Base-by-base conservation (phyloP, 2,113 vertebrate genomes). In the Trinectes maculatus region DNA sequence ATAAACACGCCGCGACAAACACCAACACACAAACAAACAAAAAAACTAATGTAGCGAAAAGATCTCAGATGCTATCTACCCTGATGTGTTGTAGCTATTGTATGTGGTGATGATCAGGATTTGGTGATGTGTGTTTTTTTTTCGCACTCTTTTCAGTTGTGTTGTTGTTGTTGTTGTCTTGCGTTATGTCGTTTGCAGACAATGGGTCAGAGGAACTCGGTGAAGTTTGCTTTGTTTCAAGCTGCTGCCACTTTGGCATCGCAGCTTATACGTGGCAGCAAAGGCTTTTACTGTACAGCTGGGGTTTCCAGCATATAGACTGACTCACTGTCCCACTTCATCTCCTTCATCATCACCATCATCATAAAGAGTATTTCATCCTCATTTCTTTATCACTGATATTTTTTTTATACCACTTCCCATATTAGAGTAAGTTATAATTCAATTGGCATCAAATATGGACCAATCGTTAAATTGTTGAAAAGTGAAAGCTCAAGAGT, bases 251-350 rank as follows among this genome's bases (percentile, higher is more conserved):
- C 86, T 86, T 79, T 73, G 81, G 74, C 81, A 85, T 76, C 69
- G 3, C 58, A 36, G 75, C 22, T 75, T 55, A 70, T 88, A 92
- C 91, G 90, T 92, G 91, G 89, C 91, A 90, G 79, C 16, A 53
- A 46, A 67, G 46, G 49, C 42, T 75, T 22, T 57, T 36, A 44
- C 52, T 43, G 40, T 55, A 31, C 71, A 76, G 67, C 47, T 71
- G 31, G 43, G 46, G 19, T 36, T 15, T 4, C 8, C 47, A 40
- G 43, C 21, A 42, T 57, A 61, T 55, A 71, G 22, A 51, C 22
- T n/a, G 5, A 66, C 13, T n/a, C 24, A 58, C 8, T 8, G 47
- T 49, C 37, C 37, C 6, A n/a, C 37, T 40, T 2, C 18, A 1
- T 18, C 29, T 8, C 8, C 4, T 8, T 31, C 8, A 31, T 31